These are phyloP conservation scores for Drosophila acutilabella DNA, from an alignment of 2,888 invertebrate genomes.

Conservation along the genomic window DNA sequence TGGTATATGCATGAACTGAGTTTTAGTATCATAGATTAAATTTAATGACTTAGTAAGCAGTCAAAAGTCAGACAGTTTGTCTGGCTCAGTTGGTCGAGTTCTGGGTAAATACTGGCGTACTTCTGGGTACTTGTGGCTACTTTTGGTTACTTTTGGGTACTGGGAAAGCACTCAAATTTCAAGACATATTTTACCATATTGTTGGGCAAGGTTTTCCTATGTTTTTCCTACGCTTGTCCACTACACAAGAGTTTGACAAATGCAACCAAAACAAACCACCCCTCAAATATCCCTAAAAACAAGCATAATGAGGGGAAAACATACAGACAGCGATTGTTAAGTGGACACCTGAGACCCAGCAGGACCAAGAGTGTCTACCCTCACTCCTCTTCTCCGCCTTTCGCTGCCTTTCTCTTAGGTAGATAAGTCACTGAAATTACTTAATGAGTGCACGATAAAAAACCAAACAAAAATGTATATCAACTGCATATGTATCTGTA, in stretches of 20 bases:
- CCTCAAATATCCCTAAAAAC: slow-evolving; percentile 43
- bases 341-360: slow-evolving; percentile 70
- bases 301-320: slow-evolving; percentile 18
- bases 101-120: slow-evolving; percentile 32
- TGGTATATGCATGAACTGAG: too few species aligned
- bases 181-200: slow-evolving; percentile 53
- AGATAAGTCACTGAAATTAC: slow-evolving; percentile 75
- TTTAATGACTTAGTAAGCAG: neutral
- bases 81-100: slow-evolving; percentile 16
- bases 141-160: slow-evolving; percentile 30
- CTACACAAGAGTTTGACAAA: slow-evolving; percentile 65
- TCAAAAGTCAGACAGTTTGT: slow-evolving; percentile 45
- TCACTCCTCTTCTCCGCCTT: neutral
- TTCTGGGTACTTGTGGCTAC: too few species aligned
- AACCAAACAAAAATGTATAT: slow-evolving; percentile 19
- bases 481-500: slow-evolving; percentile 8
- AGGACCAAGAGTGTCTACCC: slow-evolving; percentile 41
- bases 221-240: slow-evolving; percentile 27
- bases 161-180: slow-evolving; percentile 67
- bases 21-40: too few species aligned
- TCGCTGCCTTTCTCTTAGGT: neutral
- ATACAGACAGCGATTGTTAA: slow-evolving; percentile 44
- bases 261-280: slow-evolving; percentile 82
- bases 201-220: slow-evolving; percentile 5
- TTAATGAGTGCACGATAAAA: slow-evolving; percentile 77